Evolutionary conservation across 2,113 vertebrate genomes (phyloP), one percentile per base, ranked within the genome.

Genomic region (Nanorana parkeri): DNA sequence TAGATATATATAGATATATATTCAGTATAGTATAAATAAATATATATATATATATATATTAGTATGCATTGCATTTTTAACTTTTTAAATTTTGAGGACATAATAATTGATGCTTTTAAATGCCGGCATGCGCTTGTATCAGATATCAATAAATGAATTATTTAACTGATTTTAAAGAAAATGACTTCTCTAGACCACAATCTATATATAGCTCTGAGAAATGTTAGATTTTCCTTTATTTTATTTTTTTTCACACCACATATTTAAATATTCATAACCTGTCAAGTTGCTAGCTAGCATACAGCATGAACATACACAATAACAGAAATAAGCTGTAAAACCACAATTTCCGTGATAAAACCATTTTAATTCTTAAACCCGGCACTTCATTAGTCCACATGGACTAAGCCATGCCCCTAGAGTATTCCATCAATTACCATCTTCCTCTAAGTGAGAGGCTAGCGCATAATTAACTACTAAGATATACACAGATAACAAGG

Each of bases 241-340:
- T 28, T 17, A 3, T 36, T 54, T 17, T 17, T 54, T 54, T 19
- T 32, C 26, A 74, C 28, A 21, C 54, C 58, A 55, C 29, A 28
- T 74, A 19, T 74, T 58, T 74, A 74, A 74, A 74, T 74, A 74
- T 74, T 74, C 54, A 74, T 74, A 74, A 60, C 58, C 26, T 58
- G 28, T 58, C 71, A 32, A 29, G 71, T 74, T 74, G 17, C 28
- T 28, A 17, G 52, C 69, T 56, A 55, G 58, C 26, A 20, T 32
- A 74, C 54, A 54, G 71, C 11, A 26, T 60, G 28, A 74, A 32
- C 32, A 32, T 60, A 55, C 71, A 74, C 71, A 74, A 74, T 74
- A 74, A 74, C 71, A 74, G 19, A 60, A 74, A 74, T 60, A 52
- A 29, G 69, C 69, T 29, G 69, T 24, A 19, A 56, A 54, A 73